These are phyloP conservation scores for Gallinago jamesoni DNA, from an alignment of 2,113 vertebrate genomes.

Conservation along the genomic window DNA sequence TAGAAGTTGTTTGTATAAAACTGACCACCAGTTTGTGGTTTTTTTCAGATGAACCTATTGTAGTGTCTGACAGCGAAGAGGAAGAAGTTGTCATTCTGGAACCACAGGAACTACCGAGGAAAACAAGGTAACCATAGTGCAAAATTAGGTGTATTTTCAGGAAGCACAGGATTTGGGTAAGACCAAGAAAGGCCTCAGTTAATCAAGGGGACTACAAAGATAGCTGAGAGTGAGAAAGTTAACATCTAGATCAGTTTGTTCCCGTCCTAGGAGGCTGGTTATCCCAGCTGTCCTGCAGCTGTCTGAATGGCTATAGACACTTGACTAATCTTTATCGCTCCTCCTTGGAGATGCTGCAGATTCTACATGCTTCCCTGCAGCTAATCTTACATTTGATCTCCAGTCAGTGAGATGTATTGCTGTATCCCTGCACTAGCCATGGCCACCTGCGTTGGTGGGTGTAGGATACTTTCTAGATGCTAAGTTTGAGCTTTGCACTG, in stretches of 20 bases:
- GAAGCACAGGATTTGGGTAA: background rate
- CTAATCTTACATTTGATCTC: background rate
- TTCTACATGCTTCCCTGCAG: fast-evolving
- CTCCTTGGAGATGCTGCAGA: background rate
- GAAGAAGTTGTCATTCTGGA: conserved; percentile 92
- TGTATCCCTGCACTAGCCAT: background rate
- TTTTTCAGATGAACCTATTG: conserved; percentile 79
- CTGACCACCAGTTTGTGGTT: background rate
- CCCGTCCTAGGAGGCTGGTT: background rate
- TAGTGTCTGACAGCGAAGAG: conserved; percentile 93
- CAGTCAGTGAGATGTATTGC: background rate
- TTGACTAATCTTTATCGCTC: background rate
- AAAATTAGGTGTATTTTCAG: background rate
- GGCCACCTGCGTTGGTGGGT: fast-evolving
- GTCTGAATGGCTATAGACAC: fast-evolving
- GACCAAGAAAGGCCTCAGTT: background rate
- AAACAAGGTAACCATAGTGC: conserved; percentile 72
- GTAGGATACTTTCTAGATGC: background rate
- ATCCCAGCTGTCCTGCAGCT: background rate
- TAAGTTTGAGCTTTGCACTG: background rate
- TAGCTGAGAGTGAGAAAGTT: fast-evolving
- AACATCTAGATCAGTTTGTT: background rate
- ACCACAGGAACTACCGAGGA: conserved; percentile 68
- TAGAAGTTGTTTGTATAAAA: background rate
- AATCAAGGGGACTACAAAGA: background rate